Percentiles rank a stretch among this genome's conserved stretches.
Evolutionary conservation across 2,888 invertebrate species (phyloP).

Genomic region (Masnerella sp.): DNA sequence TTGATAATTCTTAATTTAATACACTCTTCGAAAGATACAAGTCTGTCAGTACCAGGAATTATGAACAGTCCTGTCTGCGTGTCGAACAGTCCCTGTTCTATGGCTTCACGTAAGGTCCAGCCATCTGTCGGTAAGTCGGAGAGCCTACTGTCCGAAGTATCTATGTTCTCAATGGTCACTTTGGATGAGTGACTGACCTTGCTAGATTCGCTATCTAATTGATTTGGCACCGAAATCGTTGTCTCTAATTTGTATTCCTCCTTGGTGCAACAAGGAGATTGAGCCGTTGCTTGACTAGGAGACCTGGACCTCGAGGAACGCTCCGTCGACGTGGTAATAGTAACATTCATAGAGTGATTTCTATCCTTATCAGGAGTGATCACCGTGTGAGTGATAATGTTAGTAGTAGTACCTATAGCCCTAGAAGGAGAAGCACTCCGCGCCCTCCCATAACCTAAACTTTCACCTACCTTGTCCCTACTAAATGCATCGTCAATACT

Average conservation of each 20-base stretch:
- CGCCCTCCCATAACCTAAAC: background rate
- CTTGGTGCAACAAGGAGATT: constrained; percentile 49
- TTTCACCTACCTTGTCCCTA: background rate
- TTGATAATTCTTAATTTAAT: constrained; percentile 91
- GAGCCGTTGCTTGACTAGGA: no score
- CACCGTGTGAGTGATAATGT: constrained; percentile 68
- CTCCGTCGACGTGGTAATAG: constrained; percentile 37
- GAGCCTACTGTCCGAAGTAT: constrained; percentile 81
- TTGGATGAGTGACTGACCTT: constrained; percentile 14
- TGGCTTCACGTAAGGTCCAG: constrained; percentile 90
- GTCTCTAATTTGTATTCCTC: constrained; percentile 46
- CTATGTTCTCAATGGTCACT: constrained; percentile 45
- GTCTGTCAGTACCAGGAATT: constrained; percentile 91
- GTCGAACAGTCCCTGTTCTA: constrained; percentile 89
- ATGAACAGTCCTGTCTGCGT: constrained; percentile 89
- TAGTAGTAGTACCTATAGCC: constrained; percentile 70
- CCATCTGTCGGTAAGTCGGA: constrained; percentile 90
- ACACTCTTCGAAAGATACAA: constrained; percentile 92
- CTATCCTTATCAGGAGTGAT: constrained; percentile 49
- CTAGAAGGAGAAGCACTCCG: constrained; percentile 52
- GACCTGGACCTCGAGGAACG: constrained; percentile 24
- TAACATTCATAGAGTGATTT: constrained; percentile 30
- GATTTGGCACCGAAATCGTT: constrained; percentile 34
- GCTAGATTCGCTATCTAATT: constrained; percentile 17
- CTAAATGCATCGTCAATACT: constrained; percentile 85